phyloP scores from a whole-genome alignment of 2,113 vertebrate species.

The Epinephelus lanceolatus region DNA sequence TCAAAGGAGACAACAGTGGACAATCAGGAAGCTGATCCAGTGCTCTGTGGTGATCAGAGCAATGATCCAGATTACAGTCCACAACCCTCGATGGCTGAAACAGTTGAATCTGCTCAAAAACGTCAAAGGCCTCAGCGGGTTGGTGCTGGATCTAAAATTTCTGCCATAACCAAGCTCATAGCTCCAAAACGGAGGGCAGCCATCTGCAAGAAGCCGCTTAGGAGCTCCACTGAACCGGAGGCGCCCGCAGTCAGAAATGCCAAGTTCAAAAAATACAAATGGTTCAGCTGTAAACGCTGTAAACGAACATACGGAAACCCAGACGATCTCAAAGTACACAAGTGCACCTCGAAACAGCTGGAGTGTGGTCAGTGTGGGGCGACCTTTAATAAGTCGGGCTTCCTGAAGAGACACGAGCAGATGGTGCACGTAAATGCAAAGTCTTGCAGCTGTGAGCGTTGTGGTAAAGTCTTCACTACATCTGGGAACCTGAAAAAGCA shows the following conservation, averaged over 20 bases:
- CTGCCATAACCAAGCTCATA: slow-evolving; percentile 71
- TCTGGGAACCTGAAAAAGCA: slow-evolving; percentile 81
- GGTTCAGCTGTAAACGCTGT: slow-evolving; percentile 79
- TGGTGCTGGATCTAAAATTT: slow-evolving; percentile 61
- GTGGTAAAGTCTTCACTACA: slow-evolving; percentile 77
- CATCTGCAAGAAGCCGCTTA: not conserved
- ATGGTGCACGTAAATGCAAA: slow-evolving; percentile 62
- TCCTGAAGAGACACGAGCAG: slow-evolving; percentile 80
- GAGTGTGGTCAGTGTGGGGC: slow-evolving; percentile 75
- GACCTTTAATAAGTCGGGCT: slow-evolving; percentile 71
- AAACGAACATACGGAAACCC: slow-evolving; percentile 68
- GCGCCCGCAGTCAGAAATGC: not conserved
- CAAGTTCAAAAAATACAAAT: slow-evolving; percentile 40
- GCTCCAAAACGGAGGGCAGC: slow-evolving; percentile 60
- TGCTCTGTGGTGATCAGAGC: not conserved
- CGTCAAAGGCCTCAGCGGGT: slow-evolving; percentile 70
- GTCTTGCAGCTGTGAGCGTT: slow-evolving; percentile 77
- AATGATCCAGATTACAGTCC: slow-evolving; percentile 34
- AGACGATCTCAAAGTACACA: slow-evolving; percentile 75
- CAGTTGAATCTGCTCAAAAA: not conserved
- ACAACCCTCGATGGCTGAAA: not conserved
- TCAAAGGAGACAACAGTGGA: slow-evolving; percentile 15
- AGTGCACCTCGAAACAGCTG: slow-evolving; percentile 69
- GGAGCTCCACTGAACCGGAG: not conserved
- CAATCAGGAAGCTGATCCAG: not conserved